phyloP scores from a whole-genome alignment of 2,888 invertebrate species.

The Chloromyia formosa region DNA sequence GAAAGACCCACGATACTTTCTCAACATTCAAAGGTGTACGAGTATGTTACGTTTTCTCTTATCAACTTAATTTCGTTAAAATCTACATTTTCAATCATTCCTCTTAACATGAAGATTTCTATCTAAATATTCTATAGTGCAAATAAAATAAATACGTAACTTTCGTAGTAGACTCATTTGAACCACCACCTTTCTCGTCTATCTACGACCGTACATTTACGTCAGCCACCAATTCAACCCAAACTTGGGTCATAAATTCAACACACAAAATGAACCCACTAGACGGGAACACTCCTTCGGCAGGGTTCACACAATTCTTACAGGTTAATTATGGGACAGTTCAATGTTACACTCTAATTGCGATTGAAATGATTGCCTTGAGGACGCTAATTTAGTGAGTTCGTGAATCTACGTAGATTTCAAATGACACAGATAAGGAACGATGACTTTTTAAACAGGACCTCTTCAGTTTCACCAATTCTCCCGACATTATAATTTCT shows the following conservation, averaged over 20 bases:
- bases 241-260: not conserved
- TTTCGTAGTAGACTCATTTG: no score
- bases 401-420: not conserved
- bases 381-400: not conserved
- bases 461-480: not conserved
- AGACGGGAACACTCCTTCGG: not conserved
- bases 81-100: no score
- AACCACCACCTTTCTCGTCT: no score
- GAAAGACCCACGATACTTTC: no score
- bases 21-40: no score
- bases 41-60: no score
- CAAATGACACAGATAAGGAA: not conserved
- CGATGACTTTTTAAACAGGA: not conserved
- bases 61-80: no score
- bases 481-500: not conserved
- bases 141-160: no score
- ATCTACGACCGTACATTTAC: no score
- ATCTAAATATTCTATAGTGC: no score
- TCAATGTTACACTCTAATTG: conserved; percentile 25
- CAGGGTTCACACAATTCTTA: not conserved
- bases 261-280: not conserved
- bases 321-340: conserved; percentile 29
- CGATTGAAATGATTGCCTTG: conserved; percentile 22
- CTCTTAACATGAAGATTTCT: no score
- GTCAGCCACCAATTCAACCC: not conserved